Conservation (phyloP, 2,888 invertebrate species). For the Pyralis farinalis region DNA sequence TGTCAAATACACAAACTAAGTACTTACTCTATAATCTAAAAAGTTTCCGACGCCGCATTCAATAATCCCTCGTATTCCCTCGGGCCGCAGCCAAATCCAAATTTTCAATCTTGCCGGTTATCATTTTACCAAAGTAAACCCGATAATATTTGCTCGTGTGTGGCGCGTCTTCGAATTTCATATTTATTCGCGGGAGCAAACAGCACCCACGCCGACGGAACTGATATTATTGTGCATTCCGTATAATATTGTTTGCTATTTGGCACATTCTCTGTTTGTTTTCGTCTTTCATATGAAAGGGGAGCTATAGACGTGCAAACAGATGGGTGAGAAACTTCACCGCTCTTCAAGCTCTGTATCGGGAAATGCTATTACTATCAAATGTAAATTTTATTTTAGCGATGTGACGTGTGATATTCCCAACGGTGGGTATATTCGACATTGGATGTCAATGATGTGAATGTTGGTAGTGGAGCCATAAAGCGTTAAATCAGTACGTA, state of each 20-base stretch:
- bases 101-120: slow-evolving; percentile 77
- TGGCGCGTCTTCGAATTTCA: slow-evolving; percentile 76
- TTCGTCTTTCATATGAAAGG: slow-evolving; percentile 79
- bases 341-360: slow-evolving; percentile 58
- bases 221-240: slow-evolving; percentile 82
- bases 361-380: slow-evolving; percentile 61
- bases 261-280: slow-evolving; percentile 80
- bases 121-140: slow-evolving; percentile 80
- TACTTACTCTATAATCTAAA: slow-evolving; percentile 14
- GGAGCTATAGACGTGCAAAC: slow-evolving; percentile 74
- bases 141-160: slow-evolving; percentile 73
- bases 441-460: background rate
- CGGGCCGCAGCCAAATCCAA: slow-evolving; percentile 64
- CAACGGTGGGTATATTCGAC: slow-evolving; percentile 1
- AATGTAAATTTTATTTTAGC: slow-evolving; percentile 56
- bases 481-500: slow-evolving; percentile 61
- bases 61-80: slow-evolving; percentile 44
- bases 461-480: slow-evolving; percentile 36
- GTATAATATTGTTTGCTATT: slow-evolving; percentile 82
- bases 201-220: slow-evolving; percentile 70
- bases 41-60: slow-evolving; percentile 35
- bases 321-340: slow-evolving; percentile 58
- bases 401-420: slow-evolving; percentile 12
- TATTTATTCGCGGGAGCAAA: slow-evolving; percentile 79
- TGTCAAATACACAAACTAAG: slow-evolving; percentile 24